Base-by-base conservation (phyloP, 2,888 invertebrate species). In the Drosophila glabriapex region DNA sequence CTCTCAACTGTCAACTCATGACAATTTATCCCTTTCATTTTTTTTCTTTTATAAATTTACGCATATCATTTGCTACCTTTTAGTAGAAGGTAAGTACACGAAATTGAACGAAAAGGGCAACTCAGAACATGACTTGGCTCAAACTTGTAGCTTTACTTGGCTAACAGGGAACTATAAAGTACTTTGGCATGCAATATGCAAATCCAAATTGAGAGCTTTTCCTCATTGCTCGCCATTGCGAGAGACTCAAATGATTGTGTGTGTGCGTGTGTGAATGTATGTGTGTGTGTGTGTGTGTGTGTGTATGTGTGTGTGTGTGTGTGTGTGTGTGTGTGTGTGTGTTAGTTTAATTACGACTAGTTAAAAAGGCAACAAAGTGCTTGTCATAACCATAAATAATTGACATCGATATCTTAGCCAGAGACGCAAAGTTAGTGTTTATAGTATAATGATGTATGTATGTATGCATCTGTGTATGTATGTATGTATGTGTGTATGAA, bases 281-380 rank as follows among this genome's bases (percentile, higher is more conserved):
- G n/a, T 52, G 31, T 53, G 43, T 39, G 31, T 41, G 41, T 55
- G 61, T 62, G 60, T 54, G 37, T 63, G 50, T 67, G 25, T 66
- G 19, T 63, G 50, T 67, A 22, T 66, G 19, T 56, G 22, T 50
- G 31, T 35, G 31, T 41, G 60, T 61, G 61, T 65, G 14, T 56
- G 37, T 52, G 35, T 43, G 37, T 66, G 46, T 65, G n/a, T 66
- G 25, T 49, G 28, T 53, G 37, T 35, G 25, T 41, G 56, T 55
- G 61, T 62, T 41, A 58, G 41, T 9, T 54, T 25, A 60, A 62
- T 68, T 60, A 65, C 56, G 60, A 72, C 71, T 69, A 63, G 39
- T 33, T 68, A 67, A 60, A 56, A 82, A 70, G 76, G 82, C 87
- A 78, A 82, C 72, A 76, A 76, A 78, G 67, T 87, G 77, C 72